Conservation (phyloP, 2,888 invertebrate genomes). For the Caenorhabditis virilis region DNA sequence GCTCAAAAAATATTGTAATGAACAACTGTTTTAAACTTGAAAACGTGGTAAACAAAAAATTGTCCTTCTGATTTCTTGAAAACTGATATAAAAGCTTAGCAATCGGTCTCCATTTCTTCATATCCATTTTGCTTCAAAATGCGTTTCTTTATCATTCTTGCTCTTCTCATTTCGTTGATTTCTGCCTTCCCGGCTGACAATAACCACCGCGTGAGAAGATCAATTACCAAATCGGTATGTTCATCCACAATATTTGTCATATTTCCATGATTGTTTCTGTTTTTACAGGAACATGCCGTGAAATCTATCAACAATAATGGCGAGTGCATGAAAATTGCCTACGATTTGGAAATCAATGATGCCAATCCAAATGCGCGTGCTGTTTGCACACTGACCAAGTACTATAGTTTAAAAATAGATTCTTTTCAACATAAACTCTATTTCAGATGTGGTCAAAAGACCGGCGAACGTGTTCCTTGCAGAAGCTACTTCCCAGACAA, state of each 20-base stretch:
- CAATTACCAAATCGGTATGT: neutral
- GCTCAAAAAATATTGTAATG: too few species aligned
- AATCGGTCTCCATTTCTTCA: too few species aligned
- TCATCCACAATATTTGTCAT: neutral
- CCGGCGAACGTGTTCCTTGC: slow-evolving; percentile 2
- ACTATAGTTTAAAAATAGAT: neutral
- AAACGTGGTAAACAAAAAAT: too few species aligned
- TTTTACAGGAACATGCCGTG: neutral
- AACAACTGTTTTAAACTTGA: too few species aligned
- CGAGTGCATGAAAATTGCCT: neutral
- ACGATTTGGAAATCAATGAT: neutral
- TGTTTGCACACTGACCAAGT: neutral
- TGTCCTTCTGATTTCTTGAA: too few species aligned
- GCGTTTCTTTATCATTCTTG: neutral
- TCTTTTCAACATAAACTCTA: neutral
- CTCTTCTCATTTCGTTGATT: neutral
- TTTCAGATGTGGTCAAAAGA: neutral
- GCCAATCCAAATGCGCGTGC: slow-evolving; percentile 1
- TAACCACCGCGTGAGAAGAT: neutral
- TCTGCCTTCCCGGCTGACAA: neutral
- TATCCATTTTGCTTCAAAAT: too few species aligned
- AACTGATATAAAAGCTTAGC: too few species aligned
- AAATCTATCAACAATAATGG: slow-evolving; percentile 1
- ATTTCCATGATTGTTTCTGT: too few species aligned
- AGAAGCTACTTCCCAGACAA: slow-evolving; percentile 4